Evolutionary conservation across 1,140 invertebrate genomes (phyloP), one percentile per base, ranked within the genome.

Genomic region (Dryas iulia): DNA sequence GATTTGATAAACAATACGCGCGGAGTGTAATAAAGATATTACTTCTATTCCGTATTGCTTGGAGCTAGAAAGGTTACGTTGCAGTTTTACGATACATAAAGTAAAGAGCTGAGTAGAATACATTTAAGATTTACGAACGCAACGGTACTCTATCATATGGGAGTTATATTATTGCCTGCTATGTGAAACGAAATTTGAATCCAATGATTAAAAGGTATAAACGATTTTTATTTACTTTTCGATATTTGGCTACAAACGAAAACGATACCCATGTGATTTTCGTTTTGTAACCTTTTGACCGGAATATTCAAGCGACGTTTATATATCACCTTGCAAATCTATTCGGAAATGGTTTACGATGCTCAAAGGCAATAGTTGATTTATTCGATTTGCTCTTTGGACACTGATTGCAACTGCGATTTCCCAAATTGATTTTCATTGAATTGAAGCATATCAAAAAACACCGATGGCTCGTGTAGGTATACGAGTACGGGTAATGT

Each of bases 361-460:
- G 76, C 78, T 86, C 81, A 86, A 86, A 87, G 84, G 83, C 78
- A 70, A 68, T 77, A 80, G 73, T 79, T 72, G 76, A 87, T 87
- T 87, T 81, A 84, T 86, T 64, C 39, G 39, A 47, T 47, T 47
- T 47, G 39, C 76, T 73, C 73, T 70, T 70, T 81, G 74, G 72
- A 79, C 76, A 79, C 76, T 87, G 84, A 89, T 89, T 89, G 83
- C 82, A 74, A 81, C 69, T 72, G 75, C 39, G 18, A 47, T 47
- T 72, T 78, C 71, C 61, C 39, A 76, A 69, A 73, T 67, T 70
- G 73, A 73, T 74, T 78, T 74, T 69, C 28, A 26, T 58, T 58
- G n/a, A 58, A 30, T 28, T 47, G 39, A 47, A 18, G 39, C 39
- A 47, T 47, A 47, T 47, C 14, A 21, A 47, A 47, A 47, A 47